These are phyloP conservation scores for Pygathrix nemaeus DNA, from an alignment of 2,113 vertebrate genomes.

Conservation along the genomic window DNA sequence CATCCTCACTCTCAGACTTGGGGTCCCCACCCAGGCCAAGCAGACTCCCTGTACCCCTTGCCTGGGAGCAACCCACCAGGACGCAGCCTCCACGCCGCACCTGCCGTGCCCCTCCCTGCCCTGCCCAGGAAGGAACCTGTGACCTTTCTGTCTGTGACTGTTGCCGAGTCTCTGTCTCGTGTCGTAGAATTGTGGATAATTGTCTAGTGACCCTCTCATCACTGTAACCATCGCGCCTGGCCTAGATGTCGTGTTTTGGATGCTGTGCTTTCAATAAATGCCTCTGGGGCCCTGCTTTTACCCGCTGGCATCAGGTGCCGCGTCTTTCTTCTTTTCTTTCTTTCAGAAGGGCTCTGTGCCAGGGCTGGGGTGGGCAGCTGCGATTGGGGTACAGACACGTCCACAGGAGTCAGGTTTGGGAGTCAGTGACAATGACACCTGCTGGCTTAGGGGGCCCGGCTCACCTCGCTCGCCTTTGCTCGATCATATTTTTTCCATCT, in stretches of 20 bases:
- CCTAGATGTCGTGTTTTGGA: constrained; percentile 55
- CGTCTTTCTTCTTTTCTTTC: constrained; percentile 74
- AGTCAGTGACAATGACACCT: background rate
- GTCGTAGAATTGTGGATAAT: constrained; percentile 73
- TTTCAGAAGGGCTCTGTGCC: constrained; percentile 32
- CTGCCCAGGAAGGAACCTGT: background rate
- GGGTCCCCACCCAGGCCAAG: background rate
- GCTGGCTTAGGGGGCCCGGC: background rate
- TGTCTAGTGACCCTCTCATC: constrained; percentile 75
- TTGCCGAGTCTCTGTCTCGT: background rate
- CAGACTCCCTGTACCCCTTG: background rate
- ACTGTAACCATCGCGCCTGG: constrained; percentile 77
- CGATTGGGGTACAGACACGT: background rate
- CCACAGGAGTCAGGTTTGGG: background rate
- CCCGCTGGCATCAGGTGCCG: constrained; percentile 71
- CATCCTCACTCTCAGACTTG: background rate
- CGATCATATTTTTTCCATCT: background rate
- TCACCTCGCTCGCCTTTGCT: rapidly evolving
- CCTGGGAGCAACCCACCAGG: background rate
- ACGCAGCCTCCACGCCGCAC: background rate
- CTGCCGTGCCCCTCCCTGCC: background rate
- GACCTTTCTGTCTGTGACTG: background rate
- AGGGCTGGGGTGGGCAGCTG: background rate
- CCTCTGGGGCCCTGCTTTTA: constrained; percentile 76
- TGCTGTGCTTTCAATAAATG: constrained; percentile 86